Evolutionary conservation across 2,888 invertebrate species (phyloP).

Genomic region (Phrixothrix hirtus): DNA sequence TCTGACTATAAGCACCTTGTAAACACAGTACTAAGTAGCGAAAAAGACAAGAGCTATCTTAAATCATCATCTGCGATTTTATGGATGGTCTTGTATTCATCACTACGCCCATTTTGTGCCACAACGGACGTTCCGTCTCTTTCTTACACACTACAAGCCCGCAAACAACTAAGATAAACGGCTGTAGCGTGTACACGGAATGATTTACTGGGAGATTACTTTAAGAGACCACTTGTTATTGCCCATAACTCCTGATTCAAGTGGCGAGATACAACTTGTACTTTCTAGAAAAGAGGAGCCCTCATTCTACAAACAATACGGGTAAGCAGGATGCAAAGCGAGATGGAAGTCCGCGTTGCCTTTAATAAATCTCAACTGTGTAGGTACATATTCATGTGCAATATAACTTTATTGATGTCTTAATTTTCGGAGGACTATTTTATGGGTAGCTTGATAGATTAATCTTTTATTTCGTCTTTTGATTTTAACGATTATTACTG

Average conservation of each 20-base stretch:
- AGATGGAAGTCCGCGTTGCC: conserved; percentile 32
- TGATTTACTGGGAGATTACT: conserved; percentile 57
- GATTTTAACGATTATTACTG: no score
- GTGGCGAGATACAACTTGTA: conserved; percentile 48
- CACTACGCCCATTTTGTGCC: conserved; percentile 44
- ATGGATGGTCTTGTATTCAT: conserved; percentile 53
- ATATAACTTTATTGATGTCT: conserved; percentile 38
- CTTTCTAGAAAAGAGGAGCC: conserved; percentile 33
- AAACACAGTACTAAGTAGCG: conserved; percentile 53
- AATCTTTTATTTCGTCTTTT: no score
- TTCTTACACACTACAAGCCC: conserved; percentile 32
- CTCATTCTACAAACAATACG: conserved; percentile 28
- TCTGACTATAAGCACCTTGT: conserved; percentile 49
- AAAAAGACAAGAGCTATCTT: conserved; percentile 54
- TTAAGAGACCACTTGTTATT: conserved; percentile 58
- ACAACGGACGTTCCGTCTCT: conserved; percentile 38
- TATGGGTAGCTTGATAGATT: conserved; percentile 1
- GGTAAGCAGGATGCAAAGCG: conserved; percentile 25
- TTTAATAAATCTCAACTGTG: conserved; percentile 32
- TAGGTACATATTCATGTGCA: conserved; percentile 28
- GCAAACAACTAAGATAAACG: conserved; percentile 45
- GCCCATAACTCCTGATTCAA: conserved; percentile 57
- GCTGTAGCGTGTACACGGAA: conserved; percentile 51
- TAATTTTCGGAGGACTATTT: conserved; percentile 36
- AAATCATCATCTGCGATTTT: conserved; percentile 57